phyloP scores from a whole-genome alignment of 2,797 vertebrate genomes.

The Squalus acanthias region DNA sequence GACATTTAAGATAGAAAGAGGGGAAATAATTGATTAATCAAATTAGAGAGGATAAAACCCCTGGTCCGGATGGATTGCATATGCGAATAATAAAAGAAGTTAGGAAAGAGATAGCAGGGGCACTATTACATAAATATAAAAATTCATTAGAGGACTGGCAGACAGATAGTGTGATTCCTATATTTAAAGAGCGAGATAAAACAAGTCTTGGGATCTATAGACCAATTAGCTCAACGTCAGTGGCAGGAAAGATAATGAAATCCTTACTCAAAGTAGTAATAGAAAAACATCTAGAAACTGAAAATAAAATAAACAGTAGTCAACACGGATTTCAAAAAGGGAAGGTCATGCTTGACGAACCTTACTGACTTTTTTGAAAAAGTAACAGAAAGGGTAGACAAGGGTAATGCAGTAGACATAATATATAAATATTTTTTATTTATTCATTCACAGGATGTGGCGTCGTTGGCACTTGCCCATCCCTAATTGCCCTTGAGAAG shows the following conservation, averaged over 20 bases:
- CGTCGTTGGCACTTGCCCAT: no score
- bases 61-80: not conserved
- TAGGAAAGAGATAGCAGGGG: not conserved
- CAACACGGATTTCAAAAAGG: no score
- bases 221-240: not conserved
- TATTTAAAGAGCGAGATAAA: not conserved
- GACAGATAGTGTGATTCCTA: not conserved
- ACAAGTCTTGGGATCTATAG: not conserved
- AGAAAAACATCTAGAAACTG: not conserved
- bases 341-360: no score
- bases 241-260: no score
- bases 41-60: not conserved
- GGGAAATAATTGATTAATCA: not conserved
- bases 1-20: not conserved
- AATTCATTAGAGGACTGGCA: not conserved
- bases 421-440: no score
- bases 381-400: not conserved
- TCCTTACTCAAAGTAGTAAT: not conserved
- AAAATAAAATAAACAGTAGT: no score
- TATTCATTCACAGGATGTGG: no score
- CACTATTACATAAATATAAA: not conserved
- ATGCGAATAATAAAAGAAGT: no score
- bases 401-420: not conserved
- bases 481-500: no score
- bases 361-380: no score